Evolutionary conservation across 2,113 vertebrate species (phyloP), one percentile per base, ranked within the genome.

Genomic region (Rhizomys pruinosus): DNA sequence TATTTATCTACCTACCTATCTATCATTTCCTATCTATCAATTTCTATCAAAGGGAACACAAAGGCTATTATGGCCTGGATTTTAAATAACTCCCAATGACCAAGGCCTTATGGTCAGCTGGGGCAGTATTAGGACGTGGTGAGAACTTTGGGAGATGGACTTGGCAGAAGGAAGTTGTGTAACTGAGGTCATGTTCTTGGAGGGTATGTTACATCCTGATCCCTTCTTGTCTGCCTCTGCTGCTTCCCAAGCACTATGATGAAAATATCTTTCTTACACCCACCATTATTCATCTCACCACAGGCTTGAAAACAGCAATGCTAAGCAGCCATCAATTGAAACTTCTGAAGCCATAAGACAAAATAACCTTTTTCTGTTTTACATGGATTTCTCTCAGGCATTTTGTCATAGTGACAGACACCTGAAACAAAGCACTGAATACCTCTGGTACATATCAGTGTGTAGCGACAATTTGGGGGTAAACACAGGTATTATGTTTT

Each of bases 381-480:
- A 13, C 5, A 16, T 29, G 82, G 69, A 32, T 16, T 23, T 47
- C 32, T 32, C 29, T 1, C 11, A 37, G n/a, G 37, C 16, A 27
- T 78, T 37, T 59, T 22, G 52, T 59, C 64, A 79, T 39, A 34
- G 52, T 29, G 25, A 29, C 12, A 11, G 32, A 63, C 25, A 63
- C 12, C 32, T n/a, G 5, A 29, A 25, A 2, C 10, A 63, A n/a
- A 12, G 2, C 2, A 2, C 12, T 34, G 22, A 52, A 0, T 82
- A 13, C 72, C 8, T 84, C 64, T 64, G 59, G 47, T 13, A 20
- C 23, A 19, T 7, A 20, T 39, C 32, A 79, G n/a, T n/a, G n/a
- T n/a, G n/a, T n/a, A n/a, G n/a, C n/a, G n/a, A n/a, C n/a, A n/a
- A n/a, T n/a, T n/a, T n/a, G n/a, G n/a, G n/a, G n/a, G n/a, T n/a